Evolutionary conservation across 2,113 vertebrate species (phyloP).

Genomic region (Paralichthys olivaceus): DNA sequence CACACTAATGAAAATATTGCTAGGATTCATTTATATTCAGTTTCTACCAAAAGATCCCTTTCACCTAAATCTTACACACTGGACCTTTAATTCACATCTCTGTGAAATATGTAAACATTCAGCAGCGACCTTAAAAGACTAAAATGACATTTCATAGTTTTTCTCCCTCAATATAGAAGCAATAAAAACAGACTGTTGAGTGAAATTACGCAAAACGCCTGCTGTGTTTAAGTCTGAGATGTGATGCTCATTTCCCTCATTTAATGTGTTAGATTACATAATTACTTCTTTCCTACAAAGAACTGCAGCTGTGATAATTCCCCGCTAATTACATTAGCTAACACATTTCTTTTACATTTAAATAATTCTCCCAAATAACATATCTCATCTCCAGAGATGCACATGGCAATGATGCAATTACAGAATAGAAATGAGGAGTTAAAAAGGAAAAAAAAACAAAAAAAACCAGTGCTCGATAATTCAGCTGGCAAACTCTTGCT

Average conservation of each 20-base stretch:
- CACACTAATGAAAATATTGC: no score
- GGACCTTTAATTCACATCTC: not conserved
- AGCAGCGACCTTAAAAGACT: not conserved
- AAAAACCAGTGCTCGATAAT: constrained; percentile 18
- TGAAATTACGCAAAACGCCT: constrained; percentile 57
- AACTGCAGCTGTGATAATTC: constrained; percentile 85
- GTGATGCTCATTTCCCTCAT: constrained; percentile 81
- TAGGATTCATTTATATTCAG: no score
- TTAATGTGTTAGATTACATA: constrained; percentile 83
- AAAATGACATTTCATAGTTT: constrained; percentile 25
- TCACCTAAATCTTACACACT: no score
- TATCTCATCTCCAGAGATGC: constrained; percentile 80
- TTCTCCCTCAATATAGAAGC: constrained; percentile 13
- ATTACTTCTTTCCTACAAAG: constrained; percentile 79
- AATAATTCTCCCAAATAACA: constrained; percentile 82
- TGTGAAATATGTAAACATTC: constrained; percentile 6
- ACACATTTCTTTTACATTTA: constrained; percentile 79
- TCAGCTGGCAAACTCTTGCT: constrained; percentile 42
- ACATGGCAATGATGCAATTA: constrained; percentile 81
- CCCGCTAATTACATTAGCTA: constrained; percentile 83
- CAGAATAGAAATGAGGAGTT: constrained; percentile 18
- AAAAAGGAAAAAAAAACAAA: constrained; percentile 9
- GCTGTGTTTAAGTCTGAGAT: constrained; percentile 67
- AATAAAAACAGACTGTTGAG: constrained; percentile 39
- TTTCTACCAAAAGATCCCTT: no score